Conservation (phyloP, 1,140 invertebrate genomes). For the Homarus americanus region DNA sequence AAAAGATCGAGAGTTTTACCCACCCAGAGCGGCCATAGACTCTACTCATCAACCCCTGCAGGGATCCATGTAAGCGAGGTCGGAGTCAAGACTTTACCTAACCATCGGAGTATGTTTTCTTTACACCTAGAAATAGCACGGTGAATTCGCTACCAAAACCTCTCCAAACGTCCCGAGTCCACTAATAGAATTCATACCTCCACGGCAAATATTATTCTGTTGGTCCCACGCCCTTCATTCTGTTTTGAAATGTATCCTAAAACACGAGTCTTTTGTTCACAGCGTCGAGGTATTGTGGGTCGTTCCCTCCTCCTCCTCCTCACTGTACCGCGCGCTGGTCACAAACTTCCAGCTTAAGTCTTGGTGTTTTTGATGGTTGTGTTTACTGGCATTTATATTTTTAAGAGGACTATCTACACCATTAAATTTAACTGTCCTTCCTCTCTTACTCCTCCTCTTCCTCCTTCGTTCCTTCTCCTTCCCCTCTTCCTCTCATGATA, state of each 20-base stretch:
- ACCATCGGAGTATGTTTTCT: conserved; percentile 54
- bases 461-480: too few relatives aligned
- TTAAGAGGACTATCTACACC: neutral
- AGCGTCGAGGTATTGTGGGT: too few relatives aligned
- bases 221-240: conserved; percentile 61
- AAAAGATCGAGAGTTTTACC: neutral
- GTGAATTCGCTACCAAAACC: conserved; percentile 71
- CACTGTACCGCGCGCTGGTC: too few relatives aligned
- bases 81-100: conserved; percentile 48
- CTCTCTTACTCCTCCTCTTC: too few relatives aligned
- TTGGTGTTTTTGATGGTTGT: neutral
- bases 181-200: conserved; percentile 73
- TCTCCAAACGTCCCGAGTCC: conserved; percentile 64
- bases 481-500: too few relatives aligned
- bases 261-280: conserved; percentile 55
- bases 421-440: too few relatives aligned
- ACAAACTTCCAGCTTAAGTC: neutral
- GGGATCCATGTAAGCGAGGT: conserved; percentile 48
- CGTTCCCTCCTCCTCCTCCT: conserved; percentile 12
- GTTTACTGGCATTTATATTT: neutral
- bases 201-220: conserved; percentile 72
- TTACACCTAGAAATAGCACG: conserved; percentile 70
- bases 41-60: neutral
- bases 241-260: conserved; percentile 72
- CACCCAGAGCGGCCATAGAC: neutral